Percentiles rank a stretch among this genome's conserved stretches.
Conservation (phyloP, 2,888 invertebrate species). For the Allacma fusca region DNA sequence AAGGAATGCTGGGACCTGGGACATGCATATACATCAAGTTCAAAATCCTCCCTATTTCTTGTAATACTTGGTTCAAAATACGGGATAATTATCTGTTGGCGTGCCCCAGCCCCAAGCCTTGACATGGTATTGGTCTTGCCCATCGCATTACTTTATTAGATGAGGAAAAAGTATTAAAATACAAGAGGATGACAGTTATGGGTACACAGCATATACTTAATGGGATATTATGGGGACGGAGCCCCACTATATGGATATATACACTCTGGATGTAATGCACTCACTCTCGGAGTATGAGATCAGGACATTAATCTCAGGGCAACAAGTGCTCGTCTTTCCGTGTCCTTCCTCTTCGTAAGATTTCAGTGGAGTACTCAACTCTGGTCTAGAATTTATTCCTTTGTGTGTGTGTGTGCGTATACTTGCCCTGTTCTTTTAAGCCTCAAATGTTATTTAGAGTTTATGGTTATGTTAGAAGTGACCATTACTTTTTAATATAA, state of each 20-base stretch:
- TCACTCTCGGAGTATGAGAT: not conserved
- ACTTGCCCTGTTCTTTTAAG: not conserved
- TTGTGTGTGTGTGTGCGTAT: no score
- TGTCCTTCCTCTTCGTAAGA: constrained; percentile 14
- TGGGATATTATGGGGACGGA: no score
- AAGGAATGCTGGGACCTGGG: no score
- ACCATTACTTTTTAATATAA: no score
- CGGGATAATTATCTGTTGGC: constrained; percentile 32
- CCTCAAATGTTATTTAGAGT: no score
- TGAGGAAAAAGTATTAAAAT: no score
- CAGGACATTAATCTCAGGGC: constrained; percentile 32
- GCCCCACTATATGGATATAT: no score
- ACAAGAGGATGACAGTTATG: no score
- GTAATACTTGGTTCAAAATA: constrained; percentile 24
- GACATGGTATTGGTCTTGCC: constrained; percentile 29
- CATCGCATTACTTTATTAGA: not conserved
- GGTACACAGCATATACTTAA: no score
- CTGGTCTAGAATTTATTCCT: not conserved
- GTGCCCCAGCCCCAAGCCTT: constrained; percentile 27
- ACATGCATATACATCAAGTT: not conserved
- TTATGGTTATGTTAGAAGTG: not conserved
- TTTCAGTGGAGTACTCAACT: no score
- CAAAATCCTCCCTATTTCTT: constrained; percentile 36
- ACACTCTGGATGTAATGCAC: no score
- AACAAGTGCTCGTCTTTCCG: constrained; percentile 23